Conservation (phyloP, 35 echinoderm and acorn worm genomes). For the Anneissia japonica region DNA sequence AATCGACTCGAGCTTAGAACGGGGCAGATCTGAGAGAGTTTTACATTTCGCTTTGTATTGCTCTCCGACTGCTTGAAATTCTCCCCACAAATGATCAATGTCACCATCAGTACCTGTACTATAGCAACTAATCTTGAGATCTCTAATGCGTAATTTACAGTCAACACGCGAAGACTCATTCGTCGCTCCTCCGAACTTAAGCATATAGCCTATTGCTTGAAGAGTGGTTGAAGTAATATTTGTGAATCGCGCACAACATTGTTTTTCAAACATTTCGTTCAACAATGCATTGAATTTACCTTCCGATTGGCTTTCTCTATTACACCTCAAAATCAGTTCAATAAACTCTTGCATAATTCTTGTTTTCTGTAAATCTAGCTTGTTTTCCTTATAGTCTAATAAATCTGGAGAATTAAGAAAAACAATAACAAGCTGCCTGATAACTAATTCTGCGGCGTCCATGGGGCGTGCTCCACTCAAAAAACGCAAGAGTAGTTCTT, state of each 20-base stretch:
- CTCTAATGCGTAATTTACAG: not conserved
- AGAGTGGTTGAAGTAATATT: not conserved
- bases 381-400: not conserved
- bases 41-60: not conserved
- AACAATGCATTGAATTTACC: not conserved
- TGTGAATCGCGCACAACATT: not conserved
- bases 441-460: not conserved
- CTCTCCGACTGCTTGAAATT: not conserved
- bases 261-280: not conserved
- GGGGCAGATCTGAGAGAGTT: not conserved
- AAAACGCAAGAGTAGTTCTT: not conserved
- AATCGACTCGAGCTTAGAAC: not conserved
- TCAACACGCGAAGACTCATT: not conserved
- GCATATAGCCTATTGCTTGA: not conserved
- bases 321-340: not conserved
- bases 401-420: not conserved
- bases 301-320: not conserved
- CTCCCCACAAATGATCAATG: not conserved
- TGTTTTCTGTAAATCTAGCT: not conserved
- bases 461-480: not conserved
- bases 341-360: not conserved
- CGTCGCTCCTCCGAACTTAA: not conserved
- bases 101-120: not conserved
- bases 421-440: not conserved
- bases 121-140: not conserved